Conservation (phyloP, 2,888 invertebrate genomes). For the Acleris holmiana region DNA sequence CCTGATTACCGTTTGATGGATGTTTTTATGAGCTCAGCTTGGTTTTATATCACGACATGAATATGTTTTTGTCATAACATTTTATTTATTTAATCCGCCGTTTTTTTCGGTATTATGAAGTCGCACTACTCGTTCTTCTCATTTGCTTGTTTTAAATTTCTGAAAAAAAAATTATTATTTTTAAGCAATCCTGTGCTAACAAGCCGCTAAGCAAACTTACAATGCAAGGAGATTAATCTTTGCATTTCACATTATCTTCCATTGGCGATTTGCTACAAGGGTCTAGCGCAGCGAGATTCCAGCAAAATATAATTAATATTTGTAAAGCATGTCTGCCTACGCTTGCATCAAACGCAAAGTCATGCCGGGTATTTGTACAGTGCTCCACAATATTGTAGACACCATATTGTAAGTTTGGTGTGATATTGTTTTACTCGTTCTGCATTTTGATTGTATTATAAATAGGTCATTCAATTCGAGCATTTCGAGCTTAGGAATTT, state of each 20-base stretch:
- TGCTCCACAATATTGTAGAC: slow-evolving; percentile 14
- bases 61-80: neutral
- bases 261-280: slow-evolving; percentile 21
- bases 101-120: too few relatives aligned
- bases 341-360: slow-evolving; percentile 42
- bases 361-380: slow-evolving; percentile 41
- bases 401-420: neutral
- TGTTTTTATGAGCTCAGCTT: slow-evolving; percentile 8
- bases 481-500: too few relatives aligned
- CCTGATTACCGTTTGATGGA: slow-evolving; percentile 31
- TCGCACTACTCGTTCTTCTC: too few relatives aligned
- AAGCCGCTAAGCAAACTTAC: neutral
- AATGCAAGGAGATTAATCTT: slow-evolving; percentile 21
- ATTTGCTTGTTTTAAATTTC: too few relatives aligned
- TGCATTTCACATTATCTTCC: slow-evolving; percentile 26
- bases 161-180: too few relatives aligned
- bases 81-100: too few relatives aligned
- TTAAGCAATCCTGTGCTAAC: too few relatives aligned
- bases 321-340: slow-evolving; percentile 32
- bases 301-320: slow-evolving; percentile 38
- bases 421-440: neutral
- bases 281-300: slow-evolving; percentile 34
- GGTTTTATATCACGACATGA: slow-evolving; percentile 16
- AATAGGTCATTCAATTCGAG: too few relatives aligned
- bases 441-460: too few relatives aligned